phyloP scores from a whole-genome alignment of 1,140 invertebrate genomes.

The Hyphantria cunea region DNA sequence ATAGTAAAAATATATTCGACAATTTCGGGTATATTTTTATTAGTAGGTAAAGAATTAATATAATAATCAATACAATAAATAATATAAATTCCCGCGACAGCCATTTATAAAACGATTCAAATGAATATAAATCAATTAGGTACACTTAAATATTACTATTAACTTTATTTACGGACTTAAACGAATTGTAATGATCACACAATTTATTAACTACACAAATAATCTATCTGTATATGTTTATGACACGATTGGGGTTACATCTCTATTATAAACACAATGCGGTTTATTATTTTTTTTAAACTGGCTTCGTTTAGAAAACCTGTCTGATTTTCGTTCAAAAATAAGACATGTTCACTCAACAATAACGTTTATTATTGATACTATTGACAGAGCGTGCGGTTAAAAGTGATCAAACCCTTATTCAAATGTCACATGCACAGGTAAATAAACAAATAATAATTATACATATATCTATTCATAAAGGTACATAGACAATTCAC shows the following conservation, averaged over 20 bases:
- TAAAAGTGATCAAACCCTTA: neutral
- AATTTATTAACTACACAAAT: constrained; percentile 10
- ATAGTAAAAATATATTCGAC: constrained; percentile 10
- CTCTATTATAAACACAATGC: neutral
- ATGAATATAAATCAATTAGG: constrained; percentile 22
- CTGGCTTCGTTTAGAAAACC: too few species aligned
- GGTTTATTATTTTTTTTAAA: neutral
- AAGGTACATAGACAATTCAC: constrained; percentile 32
- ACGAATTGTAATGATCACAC: constrained; percentile 13
- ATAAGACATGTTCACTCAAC: too few species aligned
- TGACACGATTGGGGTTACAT: constrained; percentile 15
- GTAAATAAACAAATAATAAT: constrained; percentile 6
- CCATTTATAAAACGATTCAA: constrained; percentile 22
- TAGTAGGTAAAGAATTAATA: constrained; percentile 43
- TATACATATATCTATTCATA: constrained; percentile 34
- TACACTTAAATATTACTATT: constrained; percentile 14
- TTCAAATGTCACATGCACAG: constrained; percentile 9
- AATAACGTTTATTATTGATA: too few species aligned
- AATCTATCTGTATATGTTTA: constrained; percentile 12
- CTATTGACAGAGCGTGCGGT: too few species aligned
- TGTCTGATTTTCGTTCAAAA: too few species aligned
- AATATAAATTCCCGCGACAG: constrained; percentile 34
- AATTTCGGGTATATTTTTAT: constrained; percentile 45
- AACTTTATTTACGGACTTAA: neutral
- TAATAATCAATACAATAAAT: constrained; percentile 45